Percentiles rank a stretch among this genome's conserved stretches.
These are phyloP conservation scores for Ibidorhyncha struthersii DNA, from an alignment of 2,113 vertebrate species.

Conservation along the genomic window DNA sequence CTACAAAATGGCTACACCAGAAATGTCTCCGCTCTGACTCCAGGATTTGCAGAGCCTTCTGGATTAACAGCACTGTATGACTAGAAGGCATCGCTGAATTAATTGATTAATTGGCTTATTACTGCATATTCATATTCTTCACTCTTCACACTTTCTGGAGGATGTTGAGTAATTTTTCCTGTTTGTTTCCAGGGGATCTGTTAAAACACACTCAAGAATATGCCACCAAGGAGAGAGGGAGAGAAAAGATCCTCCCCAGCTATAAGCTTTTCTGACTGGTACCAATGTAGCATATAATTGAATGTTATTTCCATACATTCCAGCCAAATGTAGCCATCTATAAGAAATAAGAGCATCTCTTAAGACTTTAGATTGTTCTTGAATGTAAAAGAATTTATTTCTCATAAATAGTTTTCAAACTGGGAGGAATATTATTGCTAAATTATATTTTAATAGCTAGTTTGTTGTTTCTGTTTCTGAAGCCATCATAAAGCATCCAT, in stretches of 20 bases:
- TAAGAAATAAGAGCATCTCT: conserved; percentile 20
- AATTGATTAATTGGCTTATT: conserved; percentile 23
- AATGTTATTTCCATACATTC: conserved; percentile 53
- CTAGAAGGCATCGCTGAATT: background rate
- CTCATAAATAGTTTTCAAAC: conserved; percentile 16
- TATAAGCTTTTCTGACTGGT: conserved; percentile 61
- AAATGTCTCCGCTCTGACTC: background rate
- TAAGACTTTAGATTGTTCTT: background rate
- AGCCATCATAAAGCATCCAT: conserved; percentile 71
- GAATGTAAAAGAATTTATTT: conserved; percentile 38
- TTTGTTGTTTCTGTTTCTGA: conserved; percentile 77
- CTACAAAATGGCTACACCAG: conserved; percentile 48
- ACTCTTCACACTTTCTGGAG: background rate
- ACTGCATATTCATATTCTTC: background rate
- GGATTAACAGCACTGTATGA: background rate
- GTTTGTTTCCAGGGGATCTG: background rate
- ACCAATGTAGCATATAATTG: conserved; percentile 67
- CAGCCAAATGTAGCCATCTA: conserved; percentile 25
- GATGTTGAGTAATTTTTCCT: background rate
- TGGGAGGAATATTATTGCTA: conserved; percentile 51
- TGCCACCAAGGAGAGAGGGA: background rate
- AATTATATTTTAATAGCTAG: conserved; percentile 67
- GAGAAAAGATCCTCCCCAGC: conserved; percentile 40
- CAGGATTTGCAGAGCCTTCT: background rate
- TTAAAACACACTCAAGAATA: conserved; percentile 33